phyloP scores from a whole-genome alignment of 2,113 vertebrate species.

The Morone saxatilis region DNA sequence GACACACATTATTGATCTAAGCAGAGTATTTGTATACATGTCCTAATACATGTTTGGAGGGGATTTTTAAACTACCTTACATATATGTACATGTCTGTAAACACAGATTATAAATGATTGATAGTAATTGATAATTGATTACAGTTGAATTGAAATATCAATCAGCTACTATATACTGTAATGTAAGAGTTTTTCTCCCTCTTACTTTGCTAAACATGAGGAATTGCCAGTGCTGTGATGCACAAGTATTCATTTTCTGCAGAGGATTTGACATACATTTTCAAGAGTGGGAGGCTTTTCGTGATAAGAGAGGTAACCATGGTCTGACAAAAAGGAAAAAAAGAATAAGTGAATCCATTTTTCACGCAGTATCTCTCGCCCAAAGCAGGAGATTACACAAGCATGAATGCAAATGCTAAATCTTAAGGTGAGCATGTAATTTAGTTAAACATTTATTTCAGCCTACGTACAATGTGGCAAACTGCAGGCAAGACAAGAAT shows the following conservation, averaged over 20 bases:
- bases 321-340: constrained; percentile 28
- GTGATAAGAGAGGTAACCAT: constrained; percentile 58
- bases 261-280: constrained; percentile 62
- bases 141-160: background rate
- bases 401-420: constrained; percentile 46
- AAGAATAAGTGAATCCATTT: constrained; percentile 36
- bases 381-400: constrained; percentile 65
- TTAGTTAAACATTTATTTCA: constrained; percentile 56
- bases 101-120: too few species aligned
- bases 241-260: constrained; percentile 61
- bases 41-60: too few species aligned
- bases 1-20: too few species aligned
- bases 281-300: constrained; percentile 68
- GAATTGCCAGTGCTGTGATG: constrained; percentile 41
- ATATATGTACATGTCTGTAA: too few species aligned
- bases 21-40: too few species aligned
- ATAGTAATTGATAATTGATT: background rate
- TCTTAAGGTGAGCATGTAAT: constrained; percentile 66
- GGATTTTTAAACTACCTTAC: too few species aligned
- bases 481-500: constrained; percentile 50
- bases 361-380: constrained; percentile 40
- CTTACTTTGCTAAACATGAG: constrained; percentile 30
- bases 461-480: constrained; percentile 64
- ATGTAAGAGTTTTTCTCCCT: background rate
- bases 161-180: background rate